phyloP scores from a whole-genome alignment of 2,797 vertebrate species.

The Hyperoplus lanceolatus region DNA sequence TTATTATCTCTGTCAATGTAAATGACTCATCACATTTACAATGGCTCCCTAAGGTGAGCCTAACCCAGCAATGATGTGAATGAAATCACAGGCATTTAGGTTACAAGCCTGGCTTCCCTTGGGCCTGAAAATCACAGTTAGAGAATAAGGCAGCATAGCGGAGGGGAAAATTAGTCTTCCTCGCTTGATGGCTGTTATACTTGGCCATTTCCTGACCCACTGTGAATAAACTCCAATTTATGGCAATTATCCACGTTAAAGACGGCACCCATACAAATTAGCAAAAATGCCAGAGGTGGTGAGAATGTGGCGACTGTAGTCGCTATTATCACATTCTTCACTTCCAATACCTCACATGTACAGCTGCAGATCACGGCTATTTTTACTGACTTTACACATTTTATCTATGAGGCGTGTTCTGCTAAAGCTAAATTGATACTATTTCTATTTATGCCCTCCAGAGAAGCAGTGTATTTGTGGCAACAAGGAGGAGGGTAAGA shows the following conservation, averaged over 20 bases:
- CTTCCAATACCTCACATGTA: slow-evolving; percentile 57
- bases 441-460: slow-evolving; percentile 51
- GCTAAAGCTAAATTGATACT: slow-evolving; percentile 52
- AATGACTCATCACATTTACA: slow-evolving; percentile 80
- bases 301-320: slow-evolving; percentile 46
- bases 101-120: slow-evolving; percentile 53
- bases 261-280: slow-evolving; percentile 71
- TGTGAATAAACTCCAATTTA: slow-evolving; percentile 79
- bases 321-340: slow-evolving; percentile 53
- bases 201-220: slow-evolving; percentile 77
- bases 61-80: slow-evolving; percentile 63
- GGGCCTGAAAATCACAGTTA: slow-evolving; percentile 52
- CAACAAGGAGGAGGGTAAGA: slow-evolving; percentile 21
- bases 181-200: slow-evolving; percentile 73
- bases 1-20: slow-evolving; percentile 80
- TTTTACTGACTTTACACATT: slow-evolving; percentile 43
- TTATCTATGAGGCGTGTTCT: slow-evolving; percentile 42
- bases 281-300: slow-evolving; percentile 73
- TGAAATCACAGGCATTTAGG: slow-evolving; percentile 77
- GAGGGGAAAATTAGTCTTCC: slow-evolving; percentile 67
- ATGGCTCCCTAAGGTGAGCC: slow-evolving; percentile 68
- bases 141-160: slow-evolving; percentile 54
- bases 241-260: slow-evolving; percentile 77
- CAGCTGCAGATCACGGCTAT: slow-evolving; percentile 53
- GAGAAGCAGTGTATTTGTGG: slow-evolving; percentile 41